Conservation (phyloP, 2,888 invertebrate genomes). For the Mimachlamys varia region DNA sequence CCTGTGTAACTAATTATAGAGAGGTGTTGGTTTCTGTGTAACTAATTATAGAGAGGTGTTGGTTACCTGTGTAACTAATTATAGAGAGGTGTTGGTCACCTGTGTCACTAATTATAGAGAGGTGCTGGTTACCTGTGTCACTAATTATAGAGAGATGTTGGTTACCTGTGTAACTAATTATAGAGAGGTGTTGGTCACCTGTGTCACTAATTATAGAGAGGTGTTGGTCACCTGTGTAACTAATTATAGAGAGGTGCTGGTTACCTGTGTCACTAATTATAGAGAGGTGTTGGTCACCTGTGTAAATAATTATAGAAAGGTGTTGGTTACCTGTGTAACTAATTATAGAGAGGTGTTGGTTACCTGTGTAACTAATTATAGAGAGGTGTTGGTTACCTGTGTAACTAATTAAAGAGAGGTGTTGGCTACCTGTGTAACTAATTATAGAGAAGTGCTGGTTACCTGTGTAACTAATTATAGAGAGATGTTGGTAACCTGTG, state of each 20-base stretch:
- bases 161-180: too few species aligned
- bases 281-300: neutral
- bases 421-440: too few species aligned
- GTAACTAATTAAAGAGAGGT: too few species aligned
- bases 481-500: neutral
- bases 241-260: neutral
- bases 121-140: too few species aligned
- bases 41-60: neutral
- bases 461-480: neutral
- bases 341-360: too few species aligned
- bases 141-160: too few species aligned
- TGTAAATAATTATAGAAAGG: neutral
- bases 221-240: neutral
- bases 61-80: neutral
- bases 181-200: too few species aligned
- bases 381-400: too few species aligned
- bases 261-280: neutral
- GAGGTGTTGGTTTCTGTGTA: neutral
- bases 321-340: too few species aligned
- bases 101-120: too few species aligned
- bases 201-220: neutral
- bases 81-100: neutral
- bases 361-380: too few species aligned
- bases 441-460: neutral
- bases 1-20: neutral